Base-by-base conservation (phyloP, 2,797 vertebrate species). In the Hirundo rustica region DNA sequence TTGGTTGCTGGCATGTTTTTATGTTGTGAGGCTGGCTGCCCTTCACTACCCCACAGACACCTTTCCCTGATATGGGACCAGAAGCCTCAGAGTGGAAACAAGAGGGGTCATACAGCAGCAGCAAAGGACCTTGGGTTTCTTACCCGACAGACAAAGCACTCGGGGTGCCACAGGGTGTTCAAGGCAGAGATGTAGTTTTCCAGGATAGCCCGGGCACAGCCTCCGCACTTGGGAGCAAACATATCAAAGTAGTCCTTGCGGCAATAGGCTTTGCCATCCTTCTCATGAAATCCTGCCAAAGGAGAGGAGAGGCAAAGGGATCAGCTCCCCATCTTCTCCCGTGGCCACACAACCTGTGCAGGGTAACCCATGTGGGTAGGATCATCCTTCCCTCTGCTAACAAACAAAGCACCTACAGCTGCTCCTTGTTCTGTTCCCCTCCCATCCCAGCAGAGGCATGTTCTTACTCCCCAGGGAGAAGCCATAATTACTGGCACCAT, bases 161-260 rank as follows among this genome's bases (percentile, higher is more conserved):
- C 99, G 0, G 99, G 99, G 92, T 99, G 99, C 99, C 99, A 99
- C 27, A 99, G 98, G 53, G 98, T 98, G 97, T 98, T 99, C 96
- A 99, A 98, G n/a, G 99, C 99, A 23, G 99, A 99, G 97, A 99
- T 99, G 97, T 99, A 99, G 97, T 99, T 99, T 97, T 99, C 99
- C 97, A 99, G 96, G 94, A 99, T 99, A 96, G 99, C 99, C 79
- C 99, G 98, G 88, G 99, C 98, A 76, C 99, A 99, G 96, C 99
- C 99, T 5, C 99, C 99, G 79, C 99, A 99, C 95, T 99, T 99
- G 6, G 99, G 99, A 20, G 99, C 99, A 62, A 99, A 99, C 98
- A 99, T 99, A 93, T 99, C 99, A 7, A 99, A 99, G 98, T 99
- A 99, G 97, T 99, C 99, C 97, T 99, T 99, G 95, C 99, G 98